Conservation (phyloP, 2,113 vertebrate species). For the Tenrec ecaudatus region DNA sequence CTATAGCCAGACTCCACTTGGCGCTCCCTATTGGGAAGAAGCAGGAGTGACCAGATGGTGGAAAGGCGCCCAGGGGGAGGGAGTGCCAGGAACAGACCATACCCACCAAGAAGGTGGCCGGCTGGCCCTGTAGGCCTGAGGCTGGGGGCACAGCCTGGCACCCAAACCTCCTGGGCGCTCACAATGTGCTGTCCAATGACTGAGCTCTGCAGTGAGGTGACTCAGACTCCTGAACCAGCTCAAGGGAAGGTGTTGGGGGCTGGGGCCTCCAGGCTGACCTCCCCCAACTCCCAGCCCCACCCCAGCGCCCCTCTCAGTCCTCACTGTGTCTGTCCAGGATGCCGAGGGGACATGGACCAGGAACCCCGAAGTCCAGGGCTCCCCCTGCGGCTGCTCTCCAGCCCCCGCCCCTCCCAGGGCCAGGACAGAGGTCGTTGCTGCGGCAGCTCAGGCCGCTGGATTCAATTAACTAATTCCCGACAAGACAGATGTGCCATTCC, state of each 20-base stretch:
- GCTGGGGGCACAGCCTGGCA: too few species aligned
- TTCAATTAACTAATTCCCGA: conserved; percentile 82
- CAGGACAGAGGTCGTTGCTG: conserved; percentile 53
- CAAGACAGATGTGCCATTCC: conserved; percentile 74
- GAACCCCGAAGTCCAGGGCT: background rate
- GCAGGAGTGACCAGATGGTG: background rate
- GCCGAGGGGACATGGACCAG: background rate
- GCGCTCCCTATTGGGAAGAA: background rate
- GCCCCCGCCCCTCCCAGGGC: background rate
- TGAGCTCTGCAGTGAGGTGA: too few species aligned
- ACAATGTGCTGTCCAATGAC: too few species aligned
- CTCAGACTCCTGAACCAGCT: too few species aligned
- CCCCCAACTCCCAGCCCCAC: background rate
- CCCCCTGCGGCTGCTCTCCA: background rate
- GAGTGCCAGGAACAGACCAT: too few species aligned
- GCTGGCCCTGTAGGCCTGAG: too few species aligned
- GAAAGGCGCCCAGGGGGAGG: background rate
- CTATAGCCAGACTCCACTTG: too few species aligned
- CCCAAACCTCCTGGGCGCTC: too few species aligned
- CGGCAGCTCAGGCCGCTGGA: conserved; percentile 43
- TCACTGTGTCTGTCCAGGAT: background rate
- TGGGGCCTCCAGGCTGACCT: background rate
- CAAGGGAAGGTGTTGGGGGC: too few species aligned
- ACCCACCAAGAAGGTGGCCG: too few species aligned
- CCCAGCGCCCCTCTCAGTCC: background rate